Conservation (phyloP, 92 coral and sea anemone species). For the Parazoanthus swiftii region DNA sequence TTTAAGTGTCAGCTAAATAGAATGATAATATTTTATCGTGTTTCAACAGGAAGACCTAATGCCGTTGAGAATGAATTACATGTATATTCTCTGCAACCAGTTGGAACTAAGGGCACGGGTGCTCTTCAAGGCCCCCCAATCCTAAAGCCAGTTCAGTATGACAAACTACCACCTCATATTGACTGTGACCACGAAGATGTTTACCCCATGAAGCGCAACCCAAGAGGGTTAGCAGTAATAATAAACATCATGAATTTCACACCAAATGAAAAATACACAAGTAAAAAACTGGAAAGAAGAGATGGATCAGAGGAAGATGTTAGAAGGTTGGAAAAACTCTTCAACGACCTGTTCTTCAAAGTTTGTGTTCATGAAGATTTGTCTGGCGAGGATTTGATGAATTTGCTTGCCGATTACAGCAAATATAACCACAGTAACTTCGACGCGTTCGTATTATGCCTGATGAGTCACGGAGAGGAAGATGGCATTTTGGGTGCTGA, state of each 20-base stretch:
- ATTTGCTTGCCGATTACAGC: background rate
- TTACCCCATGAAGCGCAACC: constrained; percentile 42
- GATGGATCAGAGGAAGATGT: constrained; percentile 46
- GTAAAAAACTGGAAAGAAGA: constrained; percentile 5
- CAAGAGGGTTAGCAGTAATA: constrained; percentile 47
- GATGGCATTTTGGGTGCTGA: constrained; percentile 32
- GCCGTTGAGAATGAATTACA: constrained; percentile 33
- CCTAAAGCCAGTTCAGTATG: background rate
- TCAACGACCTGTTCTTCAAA: constrained; percentile 18
- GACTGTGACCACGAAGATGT: background rate
- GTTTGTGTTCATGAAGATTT: constrained; percentile 19
- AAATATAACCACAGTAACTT: constrained; percentile 3
- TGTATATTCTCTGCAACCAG: background rate
- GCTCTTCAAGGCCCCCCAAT: background rate
- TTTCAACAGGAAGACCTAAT: background rate
- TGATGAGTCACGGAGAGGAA: constrained; percentile 44
- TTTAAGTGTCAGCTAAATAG: too few species aligned
- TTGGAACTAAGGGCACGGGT: background rate
- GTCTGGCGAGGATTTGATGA: background rate
- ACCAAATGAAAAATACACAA: background rate
- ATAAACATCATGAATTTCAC: constrained; percentile 34
- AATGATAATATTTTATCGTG: background rate
- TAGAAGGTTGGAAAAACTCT: constrained; percentile 8
- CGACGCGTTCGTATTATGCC: constrained; percentile 37
- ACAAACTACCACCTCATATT: constrained; percentile 32